A percentile compares a stretch with the other conserved stretches of the same genome.
Conservation (phyloP, 1,140 invertebrate genomes). For the Drosophila navojoa region DNA sequence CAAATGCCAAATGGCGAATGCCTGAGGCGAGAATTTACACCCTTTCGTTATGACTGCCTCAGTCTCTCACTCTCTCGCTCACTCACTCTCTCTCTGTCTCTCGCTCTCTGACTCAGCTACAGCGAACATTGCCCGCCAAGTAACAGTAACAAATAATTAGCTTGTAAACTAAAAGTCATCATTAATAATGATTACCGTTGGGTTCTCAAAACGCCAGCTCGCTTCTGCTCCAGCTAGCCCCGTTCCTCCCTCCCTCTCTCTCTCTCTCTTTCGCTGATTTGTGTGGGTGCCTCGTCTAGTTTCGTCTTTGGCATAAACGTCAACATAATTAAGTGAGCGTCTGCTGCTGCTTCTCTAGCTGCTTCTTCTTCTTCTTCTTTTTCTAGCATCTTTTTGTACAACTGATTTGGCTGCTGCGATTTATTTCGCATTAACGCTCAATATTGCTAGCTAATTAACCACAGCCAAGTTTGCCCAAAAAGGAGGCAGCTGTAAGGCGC, state of each 20-base stretch:
- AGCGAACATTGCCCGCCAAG: constrained; percentile 35
- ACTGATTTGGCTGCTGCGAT: constrained; percentile 60
- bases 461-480: constrained; percentile 49
- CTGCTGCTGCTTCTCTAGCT: constrained; percentile 37
- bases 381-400: constrained; percentile 39
- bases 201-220: constrained; percentile 32
- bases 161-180: constrained; percentile 83
- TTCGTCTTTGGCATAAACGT: constrained; percentile 65
- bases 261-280: constrained; percentile 5
- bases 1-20: constrained; percentile 5
- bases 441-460: constrained; percentile 81
- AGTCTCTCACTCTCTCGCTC: neutral
- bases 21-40: constrained; percentile 6
- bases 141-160: constrained; percentile 83
- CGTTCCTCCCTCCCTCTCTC: neutral
- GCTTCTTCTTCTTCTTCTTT: constrained; percentile 44
- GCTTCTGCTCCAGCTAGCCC: neutral
- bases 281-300: constrained; percentile 29
- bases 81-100: neutral
- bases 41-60: neutral
- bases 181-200: constrained; percentile 80
- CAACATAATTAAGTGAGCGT: constrained; percentile 80
- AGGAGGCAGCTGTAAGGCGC: constrained; percentile 11
- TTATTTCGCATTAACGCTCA: constrained; percentile 82
- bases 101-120: neutral